These are phyloP conservation scores for Rhipidura dahli DNA, from an alignment of 2,113 vertebrate genomes.

Conservation along the genomic window DNA sequence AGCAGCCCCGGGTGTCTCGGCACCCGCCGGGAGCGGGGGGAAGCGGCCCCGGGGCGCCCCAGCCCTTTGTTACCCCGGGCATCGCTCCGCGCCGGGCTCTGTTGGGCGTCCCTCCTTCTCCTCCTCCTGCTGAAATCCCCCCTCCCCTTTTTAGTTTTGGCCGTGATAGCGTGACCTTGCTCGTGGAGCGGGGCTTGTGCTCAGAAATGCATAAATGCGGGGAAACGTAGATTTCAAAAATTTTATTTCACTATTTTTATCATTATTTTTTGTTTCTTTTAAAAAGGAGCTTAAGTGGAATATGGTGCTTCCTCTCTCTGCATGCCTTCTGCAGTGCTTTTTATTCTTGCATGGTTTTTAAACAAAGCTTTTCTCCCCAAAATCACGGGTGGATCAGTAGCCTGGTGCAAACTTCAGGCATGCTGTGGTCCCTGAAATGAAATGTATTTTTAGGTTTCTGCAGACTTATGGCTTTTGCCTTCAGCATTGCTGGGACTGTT, in stretches of 20 bases:
- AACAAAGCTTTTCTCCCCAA: not conserved
- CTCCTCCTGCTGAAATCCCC: not conserved
- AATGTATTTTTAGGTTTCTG: not conserved
- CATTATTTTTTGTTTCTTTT: accelerated
- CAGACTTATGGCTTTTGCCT: not conserved
- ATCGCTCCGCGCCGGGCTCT: not conserved
- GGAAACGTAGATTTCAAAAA: not conserved
- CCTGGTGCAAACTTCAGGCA: not conserved
- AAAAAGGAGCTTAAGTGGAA: not conserved
- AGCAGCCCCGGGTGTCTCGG: not conserved
- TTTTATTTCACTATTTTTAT: not conserved
- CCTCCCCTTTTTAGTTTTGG: not conserved
- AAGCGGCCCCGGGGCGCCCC: not conserved
- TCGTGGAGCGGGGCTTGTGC: not conserved
- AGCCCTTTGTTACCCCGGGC: not conserved
- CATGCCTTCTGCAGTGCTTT: not conserved
- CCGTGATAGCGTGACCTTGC: not conserved
- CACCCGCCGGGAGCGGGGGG: not conserved
- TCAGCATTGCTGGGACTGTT: not conserved
- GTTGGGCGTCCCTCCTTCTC: not conserved
- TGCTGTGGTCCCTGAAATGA: not conserved
- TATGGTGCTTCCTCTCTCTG: not conserved
- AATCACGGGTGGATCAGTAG: not conserved
- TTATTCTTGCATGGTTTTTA: not conserved
- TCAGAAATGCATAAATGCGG: not conserved